These are phyloP conservation scores for Caprella mutica DNA, from an alignment of 2,888 invertebrate genomes.

Conservation along the genomic window DNA sequence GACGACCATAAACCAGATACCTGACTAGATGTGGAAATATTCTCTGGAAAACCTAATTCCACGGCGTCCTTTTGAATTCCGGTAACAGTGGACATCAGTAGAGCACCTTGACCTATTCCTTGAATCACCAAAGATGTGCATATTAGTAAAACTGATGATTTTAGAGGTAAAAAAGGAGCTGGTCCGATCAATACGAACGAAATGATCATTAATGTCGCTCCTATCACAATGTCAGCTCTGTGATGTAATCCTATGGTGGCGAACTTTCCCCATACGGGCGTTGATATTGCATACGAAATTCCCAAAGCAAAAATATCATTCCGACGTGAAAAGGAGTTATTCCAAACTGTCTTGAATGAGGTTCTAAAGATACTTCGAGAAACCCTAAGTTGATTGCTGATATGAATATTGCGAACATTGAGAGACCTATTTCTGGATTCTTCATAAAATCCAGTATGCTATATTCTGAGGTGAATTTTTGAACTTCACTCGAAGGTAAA, in stretches of 20 bases:
- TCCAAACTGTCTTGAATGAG: conserved; percentile 54
- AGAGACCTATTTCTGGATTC: conserved; percentile 60
- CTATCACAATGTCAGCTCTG: conserved; percentile 55
- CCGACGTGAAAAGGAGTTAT: conserved; percentile 60
- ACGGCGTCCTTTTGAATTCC: conserved; percentile 67
- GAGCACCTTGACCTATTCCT: conserved; percentile 70
- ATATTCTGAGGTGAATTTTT: conserved; percentile 37
- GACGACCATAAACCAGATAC: conserved; percentile 86
- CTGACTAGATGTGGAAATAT: conserved; percentile 73
- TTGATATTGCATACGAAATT: conserved; percentile 63
- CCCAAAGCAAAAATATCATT: conserved; percentile 72
- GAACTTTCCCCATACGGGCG: conserved; percentile 68
- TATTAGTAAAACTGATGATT: conserved; percentile 14
- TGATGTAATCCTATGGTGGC: conserved; percentile 59
- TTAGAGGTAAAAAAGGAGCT: conserved; percentile 56
- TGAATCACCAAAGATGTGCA: conserved; percentile 49
- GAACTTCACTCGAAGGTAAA: conserved; percentile 51
- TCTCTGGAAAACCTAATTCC: conserved; percentile 66
- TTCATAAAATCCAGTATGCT: conserved; percentile 50
- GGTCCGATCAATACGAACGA: conserved; percentile 72
- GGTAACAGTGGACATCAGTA: conserved; percentile 73
- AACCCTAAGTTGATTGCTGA: conserved; percentile 76
- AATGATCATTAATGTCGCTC: conserved; percentile 53
- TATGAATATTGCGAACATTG: conserved; percentile 58
- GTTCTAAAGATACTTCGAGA: conserved; percentile 75